Evolutionary conservation across 1,140 invertebrate genomes (phyloP), one percentile per base, ranked within the genome.

Genomic region (Drosophila ogumai): DNA sequence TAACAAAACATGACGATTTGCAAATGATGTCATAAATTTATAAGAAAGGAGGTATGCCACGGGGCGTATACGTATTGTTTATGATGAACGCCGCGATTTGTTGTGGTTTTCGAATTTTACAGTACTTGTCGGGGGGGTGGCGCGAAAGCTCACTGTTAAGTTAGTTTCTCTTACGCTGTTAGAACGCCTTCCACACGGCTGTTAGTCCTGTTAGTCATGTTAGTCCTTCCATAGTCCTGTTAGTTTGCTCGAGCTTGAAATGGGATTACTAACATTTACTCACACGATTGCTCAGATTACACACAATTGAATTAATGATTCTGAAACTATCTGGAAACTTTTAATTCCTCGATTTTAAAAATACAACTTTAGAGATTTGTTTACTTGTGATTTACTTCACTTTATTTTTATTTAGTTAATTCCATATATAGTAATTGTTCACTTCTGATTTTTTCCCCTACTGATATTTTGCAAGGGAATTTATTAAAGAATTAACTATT

Each of bases 1-100:
- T 82, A 82, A 77, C 49, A 66, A 73, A 73, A 72, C 61, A 60
- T 80, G 84, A 77, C 80, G 80, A 87, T 82, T 88, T 88, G 84
- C 76, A 88, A 82, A 87, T 80, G 67, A 88, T 82, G 66, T 74
- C 84, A 88, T 82, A 73, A 80, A 84, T 88, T 82, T 60, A 34
- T 44, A 55, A 60, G 49, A 49, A 68, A 66, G 31, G 36, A 49
- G 46, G 13, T 43, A 32, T 15, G 12, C n/a, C 28, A 50, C 40
- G 34, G n/a, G 40, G n/a, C 25, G 57, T 47, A 46, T 66, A 34
- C 32, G 57, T 31, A 56, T 84, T 79, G 71, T 76, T 79, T 68
- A 86, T 76, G 63, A 72, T 47, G 54, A 68, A 68, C 49, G 34
- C 13, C 3, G 60, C 52, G 13, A 63, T 56, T 64, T 65, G 28